These are phyloP conservation scores for Tetramorium alpestre DNA, from an alignment of 1,140 invertebrate genomes.

Conservation along the genomic window DNA sequence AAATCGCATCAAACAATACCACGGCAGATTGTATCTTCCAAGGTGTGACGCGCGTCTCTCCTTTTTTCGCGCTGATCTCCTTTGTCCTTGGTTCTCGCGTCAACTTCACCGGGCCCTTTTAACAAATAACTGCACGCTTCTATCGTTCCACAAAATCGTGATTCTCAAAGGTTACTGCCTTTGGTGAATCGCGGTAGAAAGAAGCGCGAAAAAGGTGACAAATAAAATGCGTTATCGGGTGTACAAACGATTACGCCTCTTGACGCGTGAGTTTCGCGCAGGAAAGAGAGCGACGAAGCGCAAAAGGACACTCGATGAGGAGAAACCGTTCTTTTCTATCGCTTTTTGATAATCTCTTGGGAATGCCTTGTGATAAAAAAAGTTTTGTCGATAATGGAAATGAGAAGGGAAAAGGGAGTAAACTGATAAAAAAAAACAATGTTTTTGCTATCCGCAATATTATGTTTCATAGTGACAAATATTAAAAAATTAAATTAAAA, in stretches of 20 bases:
- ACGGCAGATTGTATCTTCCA: slow-evolving; percentile 63
- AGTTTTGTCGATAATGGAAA: slow-evolving; percentile 14
- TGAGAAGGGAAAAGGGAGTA: neutral
- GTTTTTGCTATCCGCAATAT: neutral
- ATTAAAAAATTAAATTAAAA: neutral
- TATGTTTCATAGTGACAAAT: neutral
- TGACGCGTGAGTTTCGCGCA: slow-evolving; percentile 40
- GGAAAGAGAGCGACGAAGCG: neutral
- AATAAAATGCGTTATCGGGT: slow-evolving; percentile 60
- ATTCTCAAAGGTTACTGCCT: slow-evolving; percentile 57
- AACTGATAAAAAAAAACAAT: neutral
- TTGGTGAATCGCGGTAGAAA: slow-evolving; percentile 25
- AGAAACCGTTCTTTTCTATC: slow-evolving; percentile 46
- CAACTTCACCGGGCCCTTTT: slow-evolving; percentile 21
- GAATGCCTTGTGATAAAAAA: slow-evolving; percentile 27
- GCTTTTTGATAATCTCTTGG: slow-evolving; percentile 60
- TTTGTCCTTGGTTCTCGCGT: neutral
- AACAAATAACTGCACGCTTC: slow-evolving; percentile 52
- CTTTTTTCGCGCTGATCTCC: slow-evolving; percentile 27
- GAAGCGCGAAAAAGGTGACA: neutral
- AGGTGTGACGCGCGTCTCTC: neutral
- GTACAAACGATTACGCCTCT: slow-evolving; percentile 65
- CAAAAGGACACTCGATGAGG: slow-evolving; percentile 36
- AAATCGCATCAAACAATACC: slow-evolving; percentile 70
- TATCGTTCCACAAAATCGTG: slow-evolving; percentile 59